Conservation (phyloP, 2,113 vertebrate species). For the Dipodomys stephensi region DNA sequence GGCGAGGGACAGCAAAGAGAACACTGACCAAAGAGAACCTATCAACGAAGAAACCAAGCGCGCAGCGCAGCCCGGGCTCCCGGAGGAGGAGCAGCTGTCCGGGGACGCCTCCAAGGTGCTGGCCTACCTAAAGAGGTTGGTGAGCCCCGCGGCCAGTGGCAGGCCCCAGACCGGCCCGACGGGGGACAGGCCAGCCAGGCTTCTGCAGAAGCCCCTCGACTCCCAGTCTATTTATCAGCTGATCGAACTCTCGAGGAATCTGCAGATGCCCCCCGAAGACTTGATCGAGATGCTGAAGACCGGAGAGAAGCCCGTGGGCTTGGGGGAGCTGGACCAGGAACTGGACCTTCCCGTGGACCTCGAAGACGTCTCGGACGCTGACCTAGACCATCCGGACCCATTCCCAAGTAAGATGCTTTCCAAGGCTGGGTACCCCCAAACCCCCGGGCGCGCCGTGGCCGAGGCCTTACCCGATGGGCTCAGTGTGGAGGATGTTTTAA, state of each 20-base stretch:
- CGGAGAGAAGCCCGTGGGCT: slow-evolving; percentile 85
- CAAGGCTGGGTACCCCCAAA: slow-evolving; percentile 85
- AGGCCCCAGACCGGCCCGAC: slow-evolving; percentile 86
- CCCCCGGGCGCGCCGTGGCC: slow-evolving; percentile 78
- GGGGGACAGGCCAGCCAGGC: slow-evolving; percentile 83
- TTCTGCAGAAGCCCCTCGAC: slow-evolving; percentile 87
- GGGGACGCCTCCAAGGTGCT: slow-evolving; percentile 91
- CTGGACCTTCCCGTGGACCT: slow-evolving; percentile 85
- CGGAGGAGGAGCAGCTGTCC: slow-evolving; percentile 86
- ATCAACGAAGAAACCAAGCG: slow-evolving; percentile 89
- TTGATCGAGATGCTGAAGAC: slow-evolving; percentile 92
- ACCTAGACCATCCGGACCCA: slow-evolving; percentile 81
- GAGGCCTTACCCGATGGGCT: slow-evolving; percentile 90
- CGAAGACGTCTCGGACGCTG: slow-evolving; percentile 83
- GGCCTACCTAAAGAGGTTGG: slow-evolving; percentile 92
- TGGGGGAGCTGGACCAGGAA: slow-evolving; percentile 83
- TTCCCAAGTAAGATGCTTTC: slow-evolving; percentile 86
- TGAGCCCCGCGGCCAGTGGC: slow-evolving; percentile 87
- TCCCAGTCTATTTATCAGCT: slow-evolving; percentile 92
- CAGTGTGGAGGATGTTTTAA: slow-evolving; percentile 92
- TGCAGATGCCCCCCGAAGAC: slow-evolving; percentile 95
- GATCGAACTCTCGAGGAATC: slow-evolving; percentile 93
- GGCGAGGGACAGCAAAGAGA: slow-evolving; percentile 91
- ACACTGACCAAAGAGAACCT: slow-evolving; percentile 87
- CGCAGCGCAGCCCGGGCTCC: slow-evolving; percentile 84